These are phyloP conservation scores for Parauchenoglanis ngamensis DNA, from an alignment of 2,797 vertebrate genomes.

Conservation along the genomic window DNA sequence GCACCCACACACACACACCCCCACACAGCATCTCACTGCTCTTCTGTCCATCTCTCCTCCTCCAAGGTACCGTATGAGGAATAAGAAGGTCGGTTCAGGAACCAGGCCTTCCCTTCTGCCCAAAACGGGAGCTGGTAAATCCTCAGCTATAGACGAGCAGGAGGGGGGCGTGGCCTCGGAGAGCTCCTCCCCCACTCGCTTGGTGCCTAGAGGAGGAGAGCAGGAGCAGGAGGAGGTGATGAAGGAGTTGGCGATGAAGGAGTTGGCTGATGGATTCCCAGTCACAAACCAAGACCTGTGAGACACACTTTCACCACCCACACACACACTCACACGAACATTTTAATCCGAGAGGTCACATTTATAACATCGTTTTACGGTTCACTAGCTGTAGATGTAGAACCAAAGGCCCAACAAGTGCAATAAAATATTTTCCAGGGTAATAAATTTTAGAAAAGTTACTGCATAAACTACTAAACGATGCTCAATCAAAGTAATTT, in stretches of 20 bases:
- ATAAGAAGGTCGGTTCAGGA: conserved; percentile 88
- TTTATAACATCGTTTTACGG: neutral
- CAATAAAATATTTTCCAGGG: no score
- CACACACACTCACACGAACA: neutral
- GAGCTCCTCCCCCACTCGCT: conserved; percentile 76
- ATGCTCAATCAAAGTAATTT: neutral
- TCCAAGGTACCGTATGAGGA: conserved; percentile 87
- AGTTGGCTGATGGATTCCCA: conserved; percentile 76
- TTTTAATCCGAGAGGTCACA: neutral
- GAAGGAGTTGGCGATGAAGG: conserved; percentile 83
- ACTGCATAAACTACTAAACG: no score
- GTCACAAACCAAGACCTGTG: conserved; percentile 70
- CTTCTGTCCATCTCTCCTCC: neutral
- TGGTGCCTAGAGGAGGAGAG: conserved; percentile 85
- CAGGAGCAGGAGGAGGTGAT: conserved; percentile 80
- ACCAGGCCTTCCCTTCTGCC: conserved; percentile 83
- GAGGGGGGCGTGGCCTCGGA: conserved; percentile 78
- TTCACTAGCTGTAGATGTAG: no score
- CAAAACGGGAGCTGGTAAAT: conserved; percentile 81
- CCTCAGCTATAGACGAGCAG: conserved; percentile 77
- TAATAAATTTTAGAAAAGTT: no score
- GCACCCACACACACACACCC: neutral
- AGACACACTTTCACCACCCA: conserved; percentile 36
- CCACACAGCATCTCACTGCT: neutral
- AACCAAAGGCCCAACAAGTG: no score